phyloP scores from a whole-genome alignment of 2,888 invertebrate species.

The Chouioia cunea region DNA sequence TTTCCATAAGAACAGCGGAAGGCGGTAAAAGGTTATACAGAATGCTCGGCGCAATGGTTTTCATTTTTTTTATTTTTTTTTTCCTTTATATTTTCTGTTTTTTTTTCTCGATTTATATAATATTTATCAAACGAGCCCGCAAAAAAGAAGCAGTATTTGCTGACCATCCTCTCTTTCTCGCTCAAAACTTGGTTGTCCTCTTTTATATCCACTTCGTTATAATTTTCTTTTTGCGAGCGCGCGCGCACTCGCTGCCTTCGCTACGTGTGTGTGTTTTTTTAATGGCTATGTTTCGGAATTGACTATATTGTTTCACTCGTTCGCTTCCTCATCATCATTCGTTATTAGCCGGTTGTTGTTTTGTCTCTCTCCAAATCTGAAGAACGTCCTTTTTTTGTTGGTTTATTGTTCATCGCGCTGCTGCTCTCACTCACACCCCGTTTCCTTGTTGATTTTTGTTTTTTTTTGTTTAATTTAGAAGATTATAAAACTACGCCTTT shows the following conservation, averaged over 20 bases:
- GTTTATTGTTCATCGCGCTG: slow-evolving; percentile 19
- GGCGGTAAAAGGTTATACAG: slow-evolving; percentile 19
- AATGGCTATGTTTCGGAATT: slow-evolving; percentile 47
- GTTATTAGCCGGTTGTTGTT: no score
- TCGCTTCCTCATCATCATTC: no score
- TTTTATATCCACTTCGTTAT: slow-evolving; percentile 19
- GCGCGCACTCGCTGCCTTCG: slow-evolving; percentile 20
- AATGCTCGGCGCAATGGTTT: not conserved
- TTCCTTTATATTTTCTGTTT: slow-evolving; percentile 17
- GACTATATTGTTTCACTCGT: slow-evolving; percentile 37
- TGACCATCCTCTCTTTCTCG: slow-evolving; percentile 1
- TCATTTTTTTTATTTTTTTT: not conserved
- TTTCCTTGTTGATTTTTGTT: slow-evolving; percentile 8
- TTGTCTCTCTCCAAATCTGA: not conserved
- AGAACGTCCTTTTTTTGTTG: slow-evolving; percentile 26
- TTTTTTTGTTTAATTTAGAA: slow-evolving; percentile 44
- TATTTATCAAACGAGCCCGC: slow-evolving; percentile 39
- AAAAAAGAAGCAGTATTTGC: slow-evolving; percentile 13
- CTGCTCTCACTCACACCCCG: not conserved
- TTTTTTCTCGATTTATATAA: slow-evolving; percentile 23
- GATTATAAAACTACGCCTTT: slow-evolving; percentile 45
- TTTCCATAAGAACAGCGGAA: slow-evolving; percentile 31
- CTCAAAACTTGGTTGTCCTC: not conserved
- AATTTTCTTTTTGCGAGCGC: slow-evolving; percentile 1
- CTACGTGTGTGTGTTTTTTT: slow-evolving; percentile 16